Evolutionary conservation across 2,113 vertebrate genomes (phyloP).

Genomic region (Silurus meridionalis): DNA sequence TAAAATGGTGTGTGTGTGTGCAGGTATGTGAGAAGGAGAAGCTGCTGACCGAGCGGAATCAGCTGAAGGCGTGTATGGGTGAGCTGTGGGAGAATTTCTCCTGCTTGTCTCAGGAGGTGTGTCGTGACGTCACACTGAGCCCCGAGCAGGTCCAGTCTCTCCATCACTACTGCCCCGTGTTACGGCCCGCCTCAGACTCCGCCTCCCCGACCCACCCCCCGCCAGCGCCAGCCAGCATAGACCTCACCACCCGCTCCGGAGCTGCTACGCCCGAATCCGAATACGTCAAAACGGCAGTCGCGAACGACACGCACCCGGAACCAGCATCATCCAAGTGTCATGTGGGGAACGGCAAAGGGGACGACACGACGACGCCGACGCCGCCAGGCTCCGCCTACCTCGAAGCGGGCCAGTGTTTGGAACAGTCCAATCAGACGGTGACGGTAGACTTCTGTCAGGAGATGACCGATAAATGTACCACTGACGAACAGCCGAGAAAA

Average conservation of each 20-base stretch:
- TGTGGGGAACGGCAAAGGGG: conserved; percentile 61
- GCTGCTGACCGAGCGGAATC: conserved; percentile 93
- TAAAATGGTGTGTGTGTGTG: conserved; percentile 17
- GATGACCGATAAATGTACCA: conserved; percentile 99
- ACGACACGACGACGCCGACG: conserved; percentile 66
- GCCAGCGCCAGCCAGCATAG: conserved; percentile 70
- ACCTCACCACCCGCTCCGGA: conserved; percentile 70
- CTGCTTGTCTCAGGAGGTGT: conserved; percentile 98
- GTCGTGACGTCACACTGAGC: conserved; percentile 91
- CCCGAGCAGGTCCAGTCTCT: conserved; percentile 95
- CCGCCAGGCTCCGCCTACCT: conserved; percentile 70
- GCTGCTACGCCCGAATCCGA: conserved; percentile 80
- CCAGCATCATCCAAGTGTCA: conserved; percentile 69
- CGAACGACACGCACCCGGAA: conserved; percentile 79
- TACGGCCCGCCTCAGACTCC: conserved; percentile 76
- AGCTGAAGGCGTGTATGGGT: conserved; percentile 96
- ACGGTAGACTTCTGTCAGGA: conserved; percentile 99
- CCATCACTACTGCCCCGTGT: conserved; percentile 92
- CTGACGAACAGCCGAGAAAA: conserved; percentile 95
- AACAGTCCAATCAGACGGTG: conserved; percentile 90
- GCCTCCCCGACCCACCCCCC: conserved; percentile 66
- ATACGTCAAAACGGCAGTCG: conserved; percentile 76
- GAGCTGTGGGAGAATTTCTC: conserved; percentile 98
- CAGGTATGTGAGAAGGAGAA: conserved; percentile 98
- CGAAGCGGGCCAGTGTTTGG: conserved; percentile 77